A percentile compares a stretch with the other conserved stretches of the same genome.
phyloP scores from a whole-genome alignment of 2,888 invertebrate genomes.

The Acronicta aceris region DNA sequence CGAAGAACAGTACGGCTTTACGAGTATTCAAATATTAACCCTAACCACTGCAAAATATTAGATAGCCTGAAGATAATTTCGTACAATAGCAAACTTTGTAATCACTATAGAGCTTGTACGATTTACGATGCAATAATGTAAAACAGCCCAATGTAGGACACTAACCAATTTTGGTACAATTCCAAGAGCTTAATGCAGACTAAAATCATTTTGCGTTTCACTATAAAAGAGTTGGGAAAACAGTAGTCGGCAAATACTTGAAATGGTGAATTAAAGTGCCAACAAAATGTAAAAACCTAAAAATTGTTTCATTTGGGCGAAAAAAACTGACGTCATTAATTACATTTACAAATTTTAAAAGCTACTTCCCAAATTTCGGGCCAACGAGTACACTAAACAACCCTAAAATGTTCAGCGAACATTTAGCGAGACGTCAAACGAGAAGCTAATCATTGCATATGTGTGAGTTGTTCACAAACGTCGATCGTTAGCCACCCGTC shows the following conservation, averaged over 20 bases:
- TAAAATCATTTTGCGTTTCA: slow-evolving; percentile 53
- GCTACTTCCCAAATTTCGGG: no score
- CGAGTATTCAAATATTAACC: no score
- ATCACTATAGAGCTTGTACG: slow-evolving; percentile 39
- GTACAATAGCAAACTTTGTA: slow-evolving; percentile 8
- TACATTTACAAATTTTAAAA: no score
- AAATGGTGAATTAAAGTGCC: slow-evolving; percentile 9
- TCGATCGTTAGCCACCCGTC: slow-evolving; percentile 74
- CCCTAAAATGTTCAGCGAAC: slow-evolving; percentile 21
- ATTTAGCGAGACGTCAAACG: slow-evolving; percentile 33
- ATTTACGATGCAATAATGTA: slow-evolving; percentile 61
- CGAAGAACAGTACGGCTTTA: no score
- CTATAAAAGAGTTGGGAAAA: slow-evolving; percentile 38
- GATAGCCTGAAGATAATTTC: slow-evolving; percentile 10
- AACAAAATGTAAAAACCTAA: background rate
- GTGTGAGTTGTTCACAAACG: slow-evolving; percentile 47
- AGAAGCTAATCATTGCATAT: slow-evolving; percentile 48
- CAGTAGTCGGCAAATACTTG: slow-evolving; percentile 11
- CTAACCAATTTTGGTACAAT: slow-evolving; percentile 64
- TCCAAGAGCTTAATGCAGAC: slow-evolving; percentile 57
- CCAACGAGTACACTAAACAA: no score
- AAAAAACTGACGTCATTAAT: slow-evolving; percentile 22
- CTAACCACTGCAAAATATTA: background rate
- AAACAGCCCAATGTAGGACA: slow-evolving; percentile 59
- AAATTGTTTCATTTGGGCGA: slow-evolving; percentile 6